phyloP scores from a whole-genome alignment of 2,113 vertebrate species.

The Ciconia stormi region DNA sequence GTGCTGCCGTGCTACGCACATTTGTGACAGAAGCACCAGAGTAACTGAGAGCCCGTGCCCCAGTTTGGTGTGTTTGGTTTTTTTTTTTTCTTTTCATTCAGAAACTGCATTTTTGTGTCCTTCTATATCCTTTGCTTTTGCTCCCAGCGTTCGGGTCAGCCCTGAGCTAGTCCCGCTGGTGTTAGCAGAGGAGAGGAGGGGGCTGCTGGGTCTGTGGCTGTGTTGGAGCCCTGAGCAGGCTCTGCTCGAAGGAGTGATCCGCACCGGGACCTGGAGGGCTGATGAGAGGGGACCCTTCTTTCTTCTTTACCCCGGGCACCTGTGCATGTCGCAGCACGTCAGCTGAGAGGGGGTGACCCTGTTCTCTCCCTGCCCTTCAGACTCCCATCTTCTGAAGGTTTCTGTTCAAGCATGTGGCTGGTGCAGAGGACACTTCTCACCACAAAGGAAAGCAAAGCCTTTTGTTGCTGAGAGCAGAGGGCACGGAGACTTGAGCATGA shows the following conservation, averaged over 20 bases:
- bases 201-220: not conserved
- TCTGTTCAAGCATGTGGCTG: not conserved
- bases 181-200: not conserved
- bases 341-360: not conserved
- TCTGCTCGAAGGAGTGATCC: accelerated
- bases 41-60: not conserved
- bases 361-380: not conserved
- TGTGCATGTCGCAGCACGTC: accelerated
- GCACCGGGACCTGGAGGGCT: not conserved
- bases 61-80: not conserved
- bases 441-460: not conserved
- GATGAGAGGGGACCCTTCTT: not conserved
- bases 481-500: accelerated
- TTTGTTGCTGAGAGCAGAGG: not conserved
- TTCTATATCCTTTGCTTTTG: not conserved
- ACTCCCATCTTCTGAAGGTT: not conserved
- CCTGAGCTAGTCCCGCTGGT: not conserved
- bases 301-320: not conserved
- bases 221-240: not conserved
- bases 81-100: not conserved
- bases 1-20: accelerated
- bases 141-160: not conserved
- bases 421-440: not conserved
- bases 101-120: not conserved
- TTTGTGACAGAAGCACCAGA: not conserved